Evolutionary conservation across 2,888 invertebrate species (phyloP), one percentile per base, ranked within the genome.

Genomic region (Mechanitis mazaeus): DNA sequence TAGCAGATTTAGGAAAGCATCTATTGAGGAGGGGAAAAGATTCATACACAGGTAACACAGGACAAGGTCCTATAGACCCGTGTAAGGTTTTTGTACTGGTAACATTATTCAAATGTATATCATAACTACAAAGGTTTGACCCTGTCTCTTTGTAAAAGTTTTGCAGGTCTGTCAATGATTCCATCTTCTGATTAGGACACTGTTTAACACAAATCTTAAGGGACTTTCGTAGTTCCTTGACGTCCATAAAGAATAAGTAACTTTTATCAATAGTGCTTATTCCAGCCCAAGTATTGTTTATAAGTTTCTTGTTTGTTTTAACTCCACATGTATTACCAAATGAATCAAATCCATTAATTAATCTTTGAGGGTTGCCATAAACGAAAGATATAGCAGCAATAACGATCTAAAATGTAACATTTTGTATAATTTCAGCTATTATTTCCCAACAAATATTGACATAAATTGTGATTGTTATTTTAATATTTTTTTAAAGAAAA

Each of bases 281-380:
- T 11, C 97, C 98, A 33, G 97, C 95, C 56, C 95, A 81, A 3
- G 94, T 93, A 75, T 94, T 92, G 69, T 94, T 92, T 7, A 93
- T 93, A 65, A 95, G 92, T 69, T 93, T 93, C 70, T 93, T 94
- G 82, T 97, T 98, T 69, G 87, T 90, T 73, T 93, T 93, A 33
- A 95, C 94, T 20, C 98, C 98, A 83, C 98, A 98, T 45, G 97
- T 97, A 80, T 98, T 98, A 7, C 97, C 97, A 89, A 96, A 98
- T 61, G 96, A 97, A 81, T 98, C 97, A 83, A 95, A 97, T 28
- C 97, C 97, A 91, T 97, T 96, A 66, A 97, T 94, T 53, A 97
- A 92, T 68, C 97, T 92, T 73, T 94, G 84, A 0, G 97, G 97
- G 84, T 96, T 95, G 28, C 97, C 97, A 80, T 95, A 96, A 1